phyloP scores from a whole-genome alignment of 2,113 vertebrate species.

The Nettapus auritus region DNA sequence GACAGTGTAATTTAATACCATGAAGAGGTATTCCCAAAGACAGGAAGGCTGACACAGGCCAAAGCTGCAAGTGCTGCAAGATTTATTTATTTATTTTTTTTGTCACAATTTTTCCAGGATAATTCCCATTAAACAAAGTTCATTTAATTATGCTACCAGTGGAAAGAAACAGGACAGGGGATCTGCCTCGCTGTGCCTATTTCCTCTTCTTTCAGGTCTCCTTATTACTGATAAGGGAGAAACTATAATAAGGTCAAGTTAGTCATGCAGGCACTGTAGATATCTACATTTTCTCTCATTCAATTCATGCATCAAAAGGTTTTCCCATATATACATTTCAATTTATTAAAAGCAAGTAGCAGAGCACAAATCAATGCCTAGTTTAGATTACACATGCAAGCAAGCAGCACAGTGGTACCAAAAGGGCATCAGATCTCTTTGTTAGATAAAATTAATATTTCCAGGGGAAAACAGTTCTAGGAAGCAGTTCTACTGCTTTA shows the following conservation, averaged over 20 bases:
- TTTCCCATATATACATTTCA: neutral
- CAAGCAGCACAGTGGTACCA: fast-evolving
- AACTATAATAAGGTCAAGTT: neutral
- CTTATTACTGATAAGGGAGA: neutral
- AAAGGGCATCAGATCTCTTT: neutral
- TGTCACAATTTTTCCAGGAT: neutral
- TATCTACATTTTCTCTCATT: neutral
- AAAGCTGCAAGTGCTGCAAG: neutral
- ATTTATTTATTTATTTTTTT: neutral
- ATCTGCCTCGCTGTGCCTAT: neutral
- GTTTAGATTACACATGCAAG: neutral
- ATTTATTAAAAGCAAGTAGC: neutral
- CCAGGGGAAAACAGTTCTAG: neutral
- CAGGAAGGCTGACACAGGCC: neutral
- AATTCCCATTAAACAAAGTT: neutral
- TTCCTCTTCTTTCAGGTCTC: neutral
- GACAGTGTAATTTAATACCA: neutral
- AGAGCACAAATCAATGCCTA: neutral
- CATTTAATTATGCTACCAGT: neutral
- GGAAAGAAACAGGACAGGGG: neutral
- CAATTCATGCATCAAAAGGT: neutral
- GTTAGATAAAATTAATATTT: neutral
- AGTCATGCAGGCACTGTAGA: neutral
- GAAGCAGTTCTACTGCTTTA: neutral
- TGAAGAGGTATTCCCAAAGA: neutral